Base-by-base conservation (phyloP, 2,113 vertebrate genomes). In the Sclerurus mexicanus region DNA sequence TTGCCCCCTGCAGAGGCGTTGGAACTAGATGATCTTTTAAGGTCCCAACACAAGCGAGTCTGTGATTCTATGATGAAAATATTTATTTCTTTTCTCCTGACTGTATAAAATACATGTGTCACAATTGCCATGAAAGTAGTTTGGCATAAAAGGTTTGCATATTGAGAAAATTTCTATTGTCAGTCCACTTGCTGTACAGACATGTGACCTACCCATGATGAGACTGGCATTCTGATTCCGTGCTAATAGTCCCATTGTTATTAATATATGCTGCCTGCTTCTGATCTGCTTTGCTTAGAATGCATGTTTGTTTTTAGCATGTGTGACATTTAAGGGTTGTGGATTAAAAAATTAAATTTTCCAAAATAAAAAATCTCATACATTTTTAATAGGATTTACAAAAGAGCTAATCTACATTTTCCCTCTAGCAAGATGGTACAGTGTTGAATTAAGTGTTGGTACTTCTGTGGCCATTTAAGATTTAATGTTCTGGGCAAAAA, bases 361-460 rank as follows among this genome's bases (percentile, higher is more conserved):
- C 25, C 24, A 72, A 63, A 82, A 37, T 69, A 82, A 95, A 96
- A 92, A 90, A 64, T 6, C 50, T 88, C 87, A 84, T 91, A 27
- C 93, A 96, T 90, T 97, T 94, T 97, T 94, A 97, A 90, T 91
- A 72, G 47, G 13, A 24, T 88, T 96, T 95, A 67, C 72, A 73
- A 83, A 97, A 94, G 81, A 91, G 66, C 53, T 89, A 83, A 46
- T 95, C 79, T 93, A 42, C 33, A 30, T 86, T 84, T 97, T 96
- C 40, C 95, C 89, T 80, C 76, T 74, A 89, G 86, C 72, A 97
- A 93, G 82, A 91, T 91, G 60, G 72, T 89, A 88, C 37, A 91
- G 40, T 90, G 88, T 68, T 97, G 84, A 94, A 96, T 96, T 78
- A 90, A 89, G 49, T 96, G 73, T 96, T 77, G 55, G 53, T 73